Conservation (phyloP, 2,888 invertebrate species). For the Standfussiana lucernea region DNA sequence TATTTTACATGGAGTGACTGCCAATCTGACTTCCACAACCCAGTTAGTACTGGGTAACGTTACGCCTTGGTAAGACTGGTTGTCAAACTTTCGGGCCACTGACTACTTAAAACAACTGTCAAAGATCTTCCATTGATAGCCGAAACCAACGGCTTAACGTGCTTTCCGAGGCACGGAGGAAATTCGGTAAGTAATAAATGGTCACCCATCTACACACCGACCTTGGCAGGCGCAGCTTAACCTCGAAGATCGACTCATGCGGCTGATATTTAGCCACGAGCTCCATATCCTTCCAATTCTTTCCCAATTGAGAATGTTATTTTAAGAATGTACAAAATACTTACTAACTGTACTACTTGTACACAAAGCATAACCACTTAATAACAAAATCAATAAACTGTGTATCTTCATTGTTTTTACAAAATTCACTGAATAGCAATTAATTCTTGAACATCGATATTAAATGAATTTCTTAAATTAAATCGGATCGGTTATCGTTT, state of each 20-base stretch:
- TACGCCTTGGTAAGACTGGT: neutral
- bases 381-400: constrained; percentile 46
- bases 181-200: neutral
- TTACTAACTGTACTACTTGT: constrained; percentile 43
- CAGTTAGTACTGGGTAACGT: neutral
- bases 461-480: neutral
- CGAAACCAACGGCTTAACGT: neutral
- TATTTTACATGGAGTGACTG: too few species aligned
- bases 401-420: constrained; percentile 44
- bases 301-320: neutral
- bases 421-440: neutral
- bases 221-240: neutral
- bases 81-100: neutral
- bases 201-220: too few species aligned
- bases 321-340: constrained; percentile 30
- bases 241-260: neutral
- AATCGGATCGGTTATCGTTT: constrained; percentile 9
- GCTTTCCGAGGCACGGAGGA: too few species aligned
- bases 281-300: neutral
- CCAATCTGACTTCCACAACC: neutral
- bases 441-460: neutral
- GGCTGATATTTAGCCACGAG: neutral
- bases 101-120: neutral
- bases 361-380: constrained; percentile 30
- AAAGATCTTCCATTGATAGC: neutral